phyloP scores from a whole-genome alignment of 1,140 invertebrate genomes.

The Cherax quadricarinatus region DNA sequence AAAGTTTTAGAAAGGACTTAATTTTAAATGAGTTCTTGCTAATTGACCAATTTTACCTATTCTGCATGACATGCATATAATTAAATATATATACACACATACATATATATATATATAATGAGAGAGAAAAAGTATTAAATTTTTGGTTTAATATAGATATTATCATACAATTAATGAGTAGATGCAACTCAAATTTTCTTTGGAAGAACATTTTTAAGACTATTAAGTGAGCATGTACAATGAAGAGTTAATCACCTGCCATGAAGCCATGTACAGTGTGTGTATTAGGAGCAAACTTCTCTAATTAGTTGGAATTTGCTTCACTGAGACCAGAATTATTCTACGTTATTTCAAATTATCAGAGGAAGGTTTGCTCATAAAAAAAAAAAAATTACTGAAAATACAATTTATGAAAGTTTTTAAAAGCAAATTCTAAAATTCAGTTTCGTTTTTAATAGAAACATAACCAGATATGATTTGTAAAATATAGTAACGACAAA shows the following conservation, averaged over 20 bases:
- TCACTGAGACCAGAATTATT: no score
- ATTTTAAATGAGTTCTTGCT: no score
- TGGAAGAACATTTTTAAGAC: background rate
- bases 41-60: no score
- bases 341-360: no score
- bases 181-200: background rate
- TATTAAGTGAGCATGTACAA: background rate
- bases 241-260: background rate
- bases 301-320: no score
- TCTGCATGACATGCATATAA: no score
- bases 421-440: background rate
- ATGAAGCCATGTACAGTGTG: background rate
- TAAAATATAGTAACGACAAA: constrained; percentile 14
- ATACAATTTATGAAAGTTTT: no score
- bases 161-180: background rate
- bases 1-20: no score
- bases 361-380: no score
- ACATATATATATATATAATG: background rate
- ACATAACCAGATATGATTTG: background rate
- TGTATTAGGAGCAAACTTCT: no score
- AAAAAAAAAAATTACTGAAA: no score
- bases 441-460: background rate
- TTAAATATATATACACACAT: no score
- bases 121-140: background rate
- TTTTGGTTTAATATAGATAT: constrained; percentile 4